phyloP scores from a whole-genome alignment of 2,797 vertebrate genomes.

The Eupleurogrammus muticus region DNA sequence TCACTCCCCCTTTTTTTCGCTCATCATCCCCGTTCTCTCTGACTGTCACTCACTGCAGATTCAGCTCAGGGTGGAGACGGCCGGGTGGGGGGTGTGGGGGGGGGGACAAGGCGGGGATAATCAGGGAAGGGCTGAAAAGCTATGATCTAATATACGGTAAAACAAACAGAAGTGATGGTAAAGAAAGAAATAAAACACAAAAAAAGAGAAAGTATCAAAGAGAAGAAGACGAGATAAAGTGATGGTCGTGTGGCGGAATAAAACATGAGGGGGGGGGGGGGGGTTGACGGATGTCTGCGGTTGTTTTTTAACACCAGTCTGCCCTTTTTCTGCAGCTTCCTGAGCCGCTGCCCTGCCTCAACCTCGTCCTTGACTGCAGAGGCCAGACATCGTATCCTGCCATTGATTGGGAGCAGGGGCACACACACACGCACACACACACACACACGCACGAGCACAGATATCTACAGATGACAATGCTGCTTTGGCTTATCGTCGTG shows the following conservation, averaged over 20 bases:
- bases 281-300: constrained; percentile 32
- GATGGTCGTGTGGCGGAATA: neutral
- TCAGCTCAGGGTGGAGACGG: constrained; percentile 54
- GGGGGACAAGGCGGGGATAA: constrained; percentile 8
- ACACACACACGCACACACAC: constrained; percentile 7
- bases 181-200: constrained; percentile 5
- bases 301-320: constrained; percentile 6
- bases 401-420: constrained; percentile 27
- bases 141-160: neutral
- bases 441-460: constrained; percentile 4
- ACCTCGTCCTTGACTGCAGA: constrained; percentile 40
- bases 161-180: no score
- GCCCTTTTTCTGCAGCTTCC: neutral
- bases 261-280: constrained; percentile 10
- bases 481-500: no score
- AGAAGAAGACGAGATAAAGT: neutral
- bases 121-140: neutral
- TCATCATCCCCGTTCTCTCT: constrained; percentile 51
- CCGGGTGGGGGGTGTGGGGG: neutral
- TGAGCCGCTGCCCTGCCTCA: constrained; percentile 9
- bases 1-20: constrained; percentile 34
- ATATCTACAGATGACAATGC: neutral
- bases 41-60: constrained; percentile 70
- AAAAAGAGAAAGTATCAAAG: neutral
- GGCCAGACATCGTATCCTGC: constrained; percentile 38